phyloP scores from a whole-genome alignment of 2,888 invertebrate species.

The Tetragonisca angustula region DNA sequence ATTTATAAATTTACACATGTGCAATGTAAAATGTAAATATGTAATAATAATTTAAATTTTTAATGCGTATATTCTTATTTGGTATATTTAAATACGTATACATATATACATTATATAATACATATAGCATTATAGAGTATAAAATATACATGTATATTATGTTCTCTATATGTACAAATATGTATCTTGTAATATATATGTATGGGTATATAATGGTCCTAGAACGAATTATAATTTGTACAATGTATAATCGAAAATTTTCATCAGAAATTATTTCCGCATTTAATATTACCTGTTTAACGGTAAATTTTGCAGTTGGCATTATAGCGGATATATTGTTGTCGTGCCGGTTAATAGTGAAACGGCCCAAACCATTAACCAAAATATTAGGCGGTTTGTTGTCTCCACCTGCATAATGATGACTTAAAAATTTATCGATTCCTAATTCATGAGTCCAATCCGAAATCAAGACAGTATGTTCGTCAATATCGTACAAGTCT shows the following conservation, averaged over 20 bases:
- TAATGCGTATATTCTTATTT: too few species aligned
- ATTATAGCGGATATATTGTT: constrained; percentile 84
- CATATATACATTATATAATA: too few species aligned
- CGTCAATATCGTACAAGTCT: constrained; percentile 91
- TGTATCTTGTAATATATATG: too few species aligned
- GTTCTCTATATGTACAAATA: too few species aligned
- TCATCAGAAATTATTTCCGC: neutral
- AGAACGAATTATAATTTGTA: too few species aligned
- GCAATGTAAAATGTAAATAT: neutral
- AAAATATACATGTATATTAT: too few species aligned
- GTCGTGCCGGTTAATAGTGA: constrained; percentile 83
- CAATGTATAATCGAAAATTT: neutral
- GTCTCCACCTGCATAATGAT: constrained; percentile 92
- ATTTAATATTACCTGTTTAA: constrained; percentile 87
- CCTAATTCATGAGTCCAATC: constrained; percentile 93
- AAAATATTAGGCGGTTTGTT: constrained; percentile 93
- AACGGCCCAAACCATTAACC: constrained; percentile 92
- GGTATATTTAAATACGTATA: too few species aligned
- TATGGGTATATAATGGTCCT: too few species aligned
- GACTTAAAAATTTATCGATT: constrained; percentile 91
- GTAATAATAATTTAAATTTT: neutral
- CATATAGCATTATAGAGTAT: too few species aligned
- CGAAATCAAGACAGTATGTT: constrained; percentile 90
- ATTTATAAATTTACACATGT: too few species aligned
- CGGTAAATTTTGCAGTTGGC: constrained; percentile 88